A percentile compares a stretch with the other conserved stretches of the same genome.
phyloP scores from a whole-genome alignment of 2,113 vertebrate genomes.

The Pygoscelis adeliae region DNA sequence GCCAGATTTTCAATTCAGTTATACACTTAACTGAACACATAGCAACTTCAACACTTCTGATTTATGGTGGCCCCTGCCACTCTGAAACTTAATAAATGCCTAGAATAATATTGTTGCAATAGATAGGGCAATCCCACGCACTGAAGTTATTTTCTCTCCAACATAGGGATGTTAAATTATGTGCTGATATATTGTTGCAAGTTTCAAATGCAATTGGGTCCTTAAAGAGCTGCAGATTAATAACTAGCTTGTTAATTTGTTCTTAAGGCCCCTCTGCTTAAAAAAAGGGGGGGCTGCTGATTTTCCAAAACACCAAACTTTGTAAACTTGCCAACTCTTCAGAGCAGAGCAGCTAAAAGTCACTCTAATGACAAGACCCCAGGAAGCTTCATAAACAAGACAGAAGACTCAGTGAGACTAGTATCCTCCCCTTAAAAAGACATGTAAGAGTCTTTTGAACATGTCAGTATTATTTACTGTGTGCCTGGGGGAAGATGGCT shows the following conservation, averaged over 20 bases:
- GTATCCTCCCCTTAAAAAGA: background rate
- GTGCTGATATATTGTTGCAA: background rate
- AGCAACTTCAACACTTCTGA: background rate
- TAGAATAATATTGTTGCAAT: background rate
- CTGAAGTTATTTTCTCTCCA: background rate
- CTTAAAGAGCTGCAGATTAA: background rate
- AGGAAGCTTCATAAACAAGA: background rate
- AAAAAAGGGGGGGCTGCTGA: accelerated
- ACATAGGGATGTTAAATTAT: background rate
- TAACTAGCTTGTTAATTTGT: background rate
- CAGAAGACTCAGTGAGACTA: background rate
- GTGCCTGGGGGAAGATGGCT: accelerated
- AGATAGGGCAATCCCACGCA: background rate
- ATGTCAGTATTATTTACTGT: background rate
- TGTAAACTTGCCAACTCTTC: accelerated
- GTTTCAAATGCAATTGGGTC: background rate
- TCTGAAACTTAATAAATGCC: background rate
- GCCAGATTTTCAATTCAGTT: background rate
- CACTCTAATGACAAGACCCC: background rate
- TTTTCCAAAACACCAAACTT: background rate
- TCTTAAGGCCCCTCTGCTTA: background rate
- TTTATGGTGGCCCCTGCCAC: background rate
- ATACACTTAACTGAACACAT: background rate
- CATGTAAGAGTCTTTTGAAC: accelerated
- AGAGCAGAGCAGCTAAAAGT: background rate